Evolutionary conservation across 2,888 invertebrate species (phyloP), one percentile per base, ranked within the genome.

Genomic region (Temnothorax rugatulus): DNA sequence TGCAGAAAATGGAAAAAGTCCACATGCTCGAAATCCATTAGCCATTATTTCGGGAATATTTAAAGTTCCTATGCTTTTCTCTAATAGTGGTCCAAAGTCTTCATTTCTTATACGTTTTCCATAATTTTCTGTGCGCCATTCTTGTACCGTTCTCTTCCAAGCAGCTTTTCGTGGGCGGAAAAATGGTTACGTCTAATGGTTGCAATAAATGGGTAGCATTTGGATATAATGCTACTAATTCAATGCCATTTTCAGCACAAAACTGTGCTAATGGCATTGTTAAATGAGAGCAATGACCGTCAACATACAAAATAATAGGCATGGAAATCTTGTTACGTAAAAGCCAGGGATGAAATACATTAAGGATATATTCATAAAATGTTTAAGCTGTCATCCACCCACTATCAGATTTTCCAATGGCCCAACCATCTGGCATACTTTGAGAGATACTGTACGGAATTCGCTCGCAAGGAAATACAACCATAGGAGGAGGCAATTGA

Each of bases 161-260:
- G 25, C 47, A n/a, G 47, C 15, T 77, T 83, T 77, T 9, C 77
- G 4, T n/a, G 76, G 8, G 2, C 44, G n/a, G 29, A 76, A 76
- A 25, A 59, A 50, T 18, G 83, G 83, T 63, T n/a, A 83, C 83
- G 13, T 83, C 83, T 54, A 83, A 38, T 2, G 68, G 68, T 41
- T 75, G 82, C 5, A 83, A 1, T 59, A 82, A 1, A 34, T 75
- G 69, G 3, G 69, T 77, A 8, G 82, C 66, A 50, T 82, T 82
- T 18, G 83, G 69, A 25, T 83, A 77, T n/a, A 83, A 38, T 11
- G 83, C 83, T 38, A 82, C 15, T 54, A 82, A 75, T 25, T 75
- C 54, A 25, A 82, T 82, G 0, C 50, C 34, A 44, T 64, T 41
- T 44, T 83, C 3, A 18, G 4, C 1, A 29, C 50, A 68, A 68